Percentiles rank a stretch among this genome's conserved stretches.
These are phyloP conservation scores for Heteromurus nitidus DNA, from an alignment of 2,888 invertebrate genomes.

Conservation along the genomic window DNA sequence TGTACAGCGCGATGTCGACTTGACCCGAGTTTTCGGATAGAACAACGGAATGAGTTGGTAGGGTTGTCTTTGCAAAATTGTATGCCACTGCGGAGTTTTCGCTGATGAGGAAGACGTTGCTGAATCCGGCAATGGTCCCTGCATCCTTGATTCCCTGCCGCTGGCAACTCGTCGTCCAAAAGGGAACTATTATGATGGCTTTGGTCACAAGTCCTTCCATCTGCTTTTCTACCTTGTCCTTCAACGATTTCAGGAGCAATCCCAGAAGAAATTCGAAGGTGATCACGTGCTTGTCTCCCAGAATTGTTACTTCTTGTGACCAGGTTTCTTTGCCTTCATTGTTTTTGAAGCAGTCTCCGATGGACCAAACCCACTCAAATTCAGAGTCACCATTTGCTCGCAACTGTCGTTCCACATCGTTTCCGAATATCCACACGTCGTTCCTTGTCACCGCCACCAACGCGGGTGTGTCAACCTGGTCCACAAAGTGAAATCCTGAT, in stretches of 20 bases:
- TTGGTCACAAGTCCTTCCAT: background rate
- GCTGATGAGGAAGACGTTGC: background rate
- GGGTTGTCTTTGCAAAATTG: background rate
- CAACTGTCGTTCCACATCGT: too few relatives aligned
- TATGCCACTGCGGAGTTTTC: slow-evolving; percentile 20
- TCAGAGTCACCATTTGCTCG: too few relatives aligned
- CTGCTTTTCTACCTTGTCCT: background rate
- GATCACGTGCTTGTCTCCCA: too few relatives aligned
- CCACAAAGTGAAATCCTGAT: too few relatives aligned
- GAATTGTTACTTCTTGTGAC: too few relatives aligned
- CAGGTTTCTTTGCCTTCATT: too few relatives aligned
- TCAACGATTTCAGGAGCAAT: background rate
- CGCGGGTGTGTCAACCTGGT: too few relatives aligned
- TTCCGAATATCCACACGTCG: too few relatives aligned
- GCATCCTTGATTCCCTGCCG: slow-evolving; percentile 13
- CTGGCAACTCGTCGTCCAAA: slow-evolving; percentile 10
- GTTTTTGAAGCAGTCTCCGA: too few relatives aligned
- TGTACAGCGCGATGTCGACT: background rate
- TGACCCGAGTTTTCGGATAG: background rate
- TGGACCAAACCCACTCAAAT: too few relatives aligned
- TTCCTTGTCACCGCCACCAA: too few relatives aligned
- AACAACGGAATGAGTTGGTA: background rate
- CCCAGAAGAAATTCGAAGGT: slow-evolving; percentile 26
- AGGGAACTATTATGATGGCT: slow-evolving; percentile 13
- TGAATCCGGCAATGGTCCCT: slow-evolving; percentile 6